These are phyloP conservation scores for Escarpia spicata DNA, from an alignment of 2,888 invertebrate species.

Conservation along the genomic window DNA sequence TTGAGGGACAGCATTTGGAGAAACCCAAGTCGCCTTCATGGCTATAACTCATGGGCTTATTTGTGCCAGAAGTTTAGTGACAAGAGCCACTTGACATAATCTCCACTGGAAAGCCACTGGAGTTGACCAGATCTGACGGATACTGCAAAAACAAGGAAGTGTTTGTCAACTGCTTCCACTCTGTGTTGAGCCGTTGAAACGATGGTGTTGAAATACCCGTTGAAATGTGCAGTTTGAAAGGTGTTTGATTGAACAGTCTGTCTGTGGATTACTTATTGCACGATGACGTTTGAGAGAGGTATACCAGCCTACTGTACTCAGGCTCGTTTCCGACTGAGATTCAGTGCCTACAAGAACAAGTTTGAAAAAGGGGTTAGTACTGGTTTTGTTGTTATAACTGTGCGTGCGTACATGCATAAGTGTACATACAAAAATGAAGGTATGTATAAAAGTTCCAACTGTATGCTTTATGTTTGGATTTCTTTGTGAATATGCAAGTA, in stretches of 20 bases:
- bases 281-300: constrained; percentile 10
- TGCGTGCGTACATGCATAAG: no score
- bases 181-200: background rate
- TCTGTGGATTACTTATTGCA: background rate
- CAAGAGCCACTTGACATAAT: background rate
- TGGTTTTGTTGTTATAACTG: background rate
- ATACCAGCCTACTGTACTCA: background rate
- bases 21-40: background rate
- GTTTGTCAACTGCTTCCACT: background rate
- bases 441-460: no score
- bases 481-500: no score
- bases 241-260: background rate
- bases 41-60: background rate
- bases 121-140: background rate
- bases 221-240: background rate
- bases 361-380: constrained; percentile 7
- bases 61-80: background rate
- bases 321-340: background rate
- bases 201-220: background rate
- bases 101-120: background rate
- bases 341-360: constrained; percentile 12
- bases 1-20: constrained; percentile 6
- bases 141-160: constrained; percentile 9
- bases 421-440: no score
- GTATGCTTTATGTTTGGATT: no score